Base-by-base conservation (phyloP, 1,140 invertebrate genomes). In the Calliphora vicina region DNA sequence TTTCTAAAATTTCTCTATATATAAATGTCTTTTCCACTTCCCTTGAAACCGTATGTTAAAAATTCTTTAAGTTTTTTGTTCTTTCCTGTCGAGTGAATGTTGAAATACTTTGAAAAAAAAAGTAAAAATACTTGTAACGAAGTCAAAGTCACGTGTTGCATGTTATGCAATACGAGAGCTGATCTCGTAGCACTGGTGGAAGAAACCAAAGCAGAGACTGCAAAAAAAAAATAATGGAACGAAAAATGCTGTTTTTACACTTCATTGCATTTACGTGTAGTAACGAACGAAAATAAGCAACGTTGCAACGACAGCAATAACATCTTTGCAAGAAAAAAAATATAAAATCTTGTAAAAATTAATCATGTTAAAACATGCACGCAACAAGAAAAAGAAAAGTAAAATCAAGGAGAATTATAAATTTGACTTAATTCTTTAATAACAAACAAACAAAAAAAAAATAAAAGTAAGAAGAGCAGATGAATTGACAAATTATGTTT, bases 191-290 rank as follows among this genome's bases (percentile, higher is more conserved):
- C n/a, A n/a, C 50, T n/a, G 2, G 17, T n/a, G 15, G 50, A 57
- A 15, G 50, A 2, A 57, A 6, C 50, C 15, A 57, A 57, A 35
- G 12, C 45, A 50, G 20, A 67, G 8, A 25, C 20, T 23, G 23
- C 23, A 23, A 67, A 13, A 29, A 67, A 61, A 67, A 83, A 76
- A 76, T 35, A 35, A 80, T 57, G 25, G 45, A 27, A 27, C 45
- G 71, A 76, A 71, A 61, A 81, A 81, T 81, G 81, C 73, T 82
- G 83, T 78, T 84, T 83, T 84, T 84, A 73, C 81, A 82, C 42
- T 84, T 84, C 83, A 84, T 84, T 84, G 83, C 83, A 57, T 82
- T 84, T 84, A 84, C 81, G 81, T 84, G 83, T 43, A 43, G 29
- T 43, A 43, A 23, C 74, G 20, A 25, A 43, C 73, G 9, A n/a